A percentile compares a stretch with the other conserved stretches of the same genome.
phyloP scores from a whole-genome alignment of 1,140 invertebrate genomes.

The Archivesica marissinica region DNA sequence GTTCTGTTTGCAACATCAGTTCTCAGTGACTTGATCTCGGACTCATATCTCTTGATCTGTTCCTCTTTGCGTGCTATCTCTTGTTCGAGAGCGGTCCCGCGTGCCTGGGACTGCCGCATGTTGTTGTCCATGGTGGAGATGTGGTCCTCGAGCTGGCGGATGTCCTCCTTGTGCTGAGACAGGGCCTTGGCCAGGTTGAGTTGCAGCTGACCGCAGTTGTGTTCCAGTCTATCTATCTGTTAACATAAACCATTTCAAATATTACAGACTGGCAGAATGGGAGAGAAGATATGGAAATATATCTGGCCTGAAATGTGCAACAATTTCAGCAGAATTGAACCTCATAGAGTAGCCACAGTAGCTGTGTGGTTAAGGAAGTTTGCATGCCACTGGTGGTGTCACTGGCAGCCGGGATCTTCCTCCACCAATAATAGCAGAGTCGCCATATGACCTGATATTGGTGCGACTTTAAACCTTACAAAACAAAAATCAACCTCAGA shows the following conservation, averaged over 20 bases:
- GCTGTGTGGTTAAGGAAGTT: too few species aligned
- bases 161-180: constrained; percentile 80
- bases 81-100: constrained; percentile 70
- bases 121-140: constrained; percentile 72
- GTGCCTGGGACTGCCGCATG: constrained; percentile 70
- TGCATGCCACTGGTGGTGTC: too few species aligned
- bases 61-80: constrained; percentile 77
- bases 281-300: too few species aligned
- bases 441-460: too few species aligned
- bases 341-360: too few species aligned
- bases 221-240: constrained; percentile 80
- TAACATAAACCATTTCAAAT: neutral
- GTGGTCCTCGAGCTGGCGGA: constrained; percentile 74
- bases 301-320: too few species aligned
- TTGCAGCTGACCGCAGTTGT: constrained; percentile 80
- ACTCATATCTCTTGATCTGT: constrained; percentile 76
- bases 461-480: too few species aligned
- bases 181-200: constrained; percentile 80
- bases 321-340: too few species aligned
- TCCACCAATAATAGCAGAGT: too few species aligned
- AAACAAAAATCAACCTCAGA: too few species aligned
- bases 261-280: too few species aligned
- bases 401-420: too few species aligned
- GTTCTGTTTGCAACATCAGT: constrained; percentile 76
- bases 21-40: constrained; percentile 74